Conservation (phyloP, 2,888 invertebrate genomes). For the Amphipyra tragopoginis region DNA sequence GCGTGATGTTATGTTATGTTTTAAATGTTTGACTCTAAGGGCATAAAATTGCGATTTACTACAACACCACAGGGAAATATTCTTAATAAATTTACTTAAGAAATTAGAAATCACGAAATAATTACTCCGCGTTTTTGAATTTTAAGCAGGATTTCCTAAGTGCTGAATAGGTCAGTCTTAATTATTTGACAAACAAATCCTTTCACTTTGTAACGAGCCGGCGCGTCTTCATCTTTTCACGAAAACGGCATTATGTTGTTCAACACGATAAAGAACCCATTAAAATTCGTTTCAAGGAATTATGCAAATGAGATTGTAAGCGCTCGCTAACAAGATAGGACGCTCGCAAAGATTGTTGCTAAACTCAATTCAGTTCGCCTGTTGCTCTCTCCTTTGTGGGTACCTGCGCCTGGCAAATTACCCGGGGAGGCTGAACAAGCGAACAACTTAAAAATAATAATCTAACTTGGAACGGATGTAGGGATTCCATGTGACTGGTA, state of each 20-base stretch:
- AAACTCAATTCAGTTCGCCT: constrained; percentile 80
- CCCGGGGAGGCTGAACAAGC: constrained; percentile 46
- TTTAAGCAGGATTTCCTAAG: constrained; percentile 27
- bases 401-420: constrained; percentile 56
- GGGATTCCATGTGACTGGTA: constrained; percentile 7
- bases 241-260: constrained; percentile 77
- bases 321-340: constrained; percentile 78
- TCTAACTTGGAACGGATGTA: constrained; percentile 34
- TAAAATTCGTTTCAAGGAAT: constrained; percentile 83
- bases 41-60: constrained; percentile 11
- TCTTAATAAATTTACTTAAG: constrained; percentile 19
- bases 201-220: constrained; percentile 50
- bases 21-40: background rate
- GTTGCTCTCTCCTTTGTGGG: constrained; percentile 71
- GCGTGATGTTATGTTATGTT: no score
- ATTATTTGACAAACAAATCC: constrained; percentile 70
- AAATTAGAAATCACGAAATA: constrained; percentile 24
- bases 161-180: constrained; percentile 56
- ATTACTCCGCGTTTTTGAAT: constrained; percentile 34
- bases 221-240: constrained; percentile 63
- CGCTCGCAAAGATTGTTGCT: constrained; percentile 80
- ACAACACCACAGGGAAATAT: background rate
- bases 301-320: constrained; percentile 85
- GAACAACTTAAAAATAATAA: constrained; percentile 53
- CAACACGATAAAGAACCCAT: constrained; percentile 81